Conservation (phyloP, 2,113 vertebrate genomes). For the Catagonus wagneri region DNA sequence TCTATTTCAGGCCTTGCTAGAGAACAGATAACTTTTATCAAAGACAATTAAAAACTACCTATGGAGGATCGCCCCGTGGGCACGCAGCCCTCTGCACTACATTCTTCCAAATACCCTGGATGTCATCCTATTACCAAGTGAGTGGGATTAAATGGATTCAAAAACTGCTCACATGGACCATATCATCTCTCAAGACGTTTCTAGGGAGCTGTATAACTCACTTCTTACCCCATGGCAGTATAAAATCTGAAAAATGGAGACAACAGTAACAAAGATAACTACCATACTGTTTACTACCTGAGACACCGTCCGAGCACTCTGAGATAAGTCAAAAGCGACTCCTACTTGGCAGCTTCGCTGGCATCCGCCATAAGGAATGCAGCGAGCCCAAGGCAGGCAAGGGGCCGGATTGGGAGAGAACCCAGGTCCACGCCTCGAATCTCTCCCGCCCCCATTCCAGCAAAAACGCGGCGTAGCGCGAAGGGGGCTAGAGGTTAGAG, state of each 20-base stretch:
- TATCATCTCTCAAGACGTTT: neutral
- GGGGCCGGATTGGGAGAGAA: neutral
- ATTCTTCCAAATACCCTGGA: neutral
- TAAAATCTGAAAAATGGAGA: neutral
- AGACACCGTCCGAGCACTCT: neutral
- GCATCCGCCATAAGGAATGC: too few species aligned
- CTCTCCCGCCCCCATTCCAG: neutral
- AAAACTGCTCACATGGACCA: neutral
- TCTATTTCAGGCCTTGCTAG: neutral
- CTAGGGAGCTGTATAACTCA: neutral
- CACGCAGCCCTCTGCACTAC: neutral
- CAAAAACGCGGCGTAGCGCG: neutral
- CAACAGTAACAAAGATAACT: neutral
- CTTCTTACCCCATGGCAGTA: neutral
- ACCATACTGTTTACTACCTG: too few species aligned
- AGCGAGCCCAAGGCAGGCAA: neutral
- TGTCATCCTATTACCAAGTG: neutral
- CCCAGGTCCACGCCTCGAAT: neutral
- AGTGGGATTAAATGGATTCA: neutral
- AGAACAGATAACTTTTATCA: neutral
- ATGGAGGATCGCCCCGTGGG: neutral
- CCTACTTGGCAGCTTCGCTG: neutral
- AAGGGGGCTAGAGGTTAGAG: neutral
- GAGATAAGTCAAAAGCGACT: neutral
- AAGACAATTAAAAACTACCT: neutral